These are phyloP conservation scores for Holotrichia oblita DNA, from an alignment of 1,140 invertebrate genomes.

Conservation along the genomic window DNA sequence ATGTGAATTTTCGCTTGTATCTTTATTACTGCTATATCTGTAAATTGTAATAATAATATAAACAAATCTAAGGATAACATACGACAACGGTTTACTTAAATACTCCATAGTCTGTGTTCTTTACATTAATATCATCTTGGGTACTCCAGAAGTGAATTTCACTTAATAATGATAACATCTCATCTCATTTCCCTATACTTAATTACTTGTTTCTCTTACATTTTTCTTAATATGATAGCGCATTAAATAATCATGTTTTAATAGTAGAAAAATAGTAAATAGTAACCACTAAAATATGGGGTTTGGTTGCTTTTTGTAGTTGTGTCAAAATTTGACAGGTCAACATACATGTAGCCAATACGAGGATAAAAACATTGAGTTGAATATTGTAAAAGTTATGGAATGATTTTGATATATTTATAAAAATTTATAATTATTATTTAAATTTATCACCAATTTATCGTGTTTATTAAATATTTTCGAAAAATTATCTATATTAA, in stretches of 20 bases:
- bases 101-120: constrained; percentile 73
- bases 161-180: constrained; percentile 62
- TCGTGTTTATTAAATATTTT: neutral
- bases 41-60: constrained; percentile 41
- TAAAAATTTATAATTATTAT: neutral
- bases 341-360: neutral
- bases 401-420: too few species aligned
- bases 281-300: neutral
- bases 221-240: neutral
- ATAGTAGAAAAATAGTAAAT: neutral
- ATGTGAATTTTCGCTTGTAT: constrained; percentile 58
- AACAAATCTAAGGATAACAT: constrained; percentile 8
- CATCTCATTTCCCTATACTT: constrained; percentile 1
- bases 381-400: neutral
- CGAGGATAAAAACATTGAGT: neutral
- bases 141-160: constrained; percentile 75
- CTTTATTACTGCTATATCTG: constrained; percentile 63
- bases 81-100: constrained; percentile 67
- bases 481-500: neutral
- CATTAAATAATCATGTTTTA: neutral
- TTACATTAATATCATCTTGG: constrained; percentile 72
- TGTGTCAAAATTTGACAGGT: constrained; percentile 16
- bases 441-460: neutral
- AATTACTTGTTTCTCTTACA: neutral
- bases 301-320: neutral